Conservation (phyloP, 2,113 vertebrate genomes). For the Rhinoptilus africanus region DNA sequence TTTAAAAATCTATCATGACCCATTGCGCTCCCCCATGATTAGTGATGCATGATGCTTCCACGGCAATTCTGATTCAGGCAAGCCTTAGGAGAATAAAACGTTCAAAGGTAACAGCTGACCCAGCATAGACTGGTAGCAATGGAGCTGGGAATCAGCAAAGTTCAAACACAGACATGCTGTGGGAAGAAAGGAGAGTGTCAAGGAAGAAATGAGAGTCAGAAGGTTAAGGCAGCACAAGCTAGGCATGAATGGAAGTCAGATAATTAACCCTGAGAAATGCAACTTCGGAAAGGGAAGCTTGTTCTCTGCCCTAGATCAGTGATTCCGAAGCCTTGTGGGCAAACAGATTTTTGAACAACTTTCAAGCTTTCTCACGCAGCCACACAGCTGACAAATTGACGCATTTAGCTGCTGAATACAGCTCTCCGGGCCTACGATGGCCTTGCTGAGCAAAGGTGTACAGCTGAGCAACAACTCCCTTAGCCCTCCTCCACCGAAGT, state of each 20-base stretch:
- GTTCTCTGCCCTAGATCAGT: not conserved
- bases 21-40: not conserved
- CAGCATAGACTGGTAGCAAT: not conserved
- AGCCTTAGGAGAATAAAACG: not conserved
- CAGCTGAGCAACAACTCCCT: not conserved
- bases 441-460: not conserved
- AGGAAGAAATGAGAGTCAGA: not conserved
- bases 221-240: not conserved
- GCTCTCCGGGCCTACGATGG: rapidly evolving
- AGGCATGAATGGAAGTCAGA: constrained; percentile 7
- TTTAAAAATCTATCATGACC: not conserved
- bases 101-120: not conserved
- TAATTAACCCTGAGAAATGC: constrained; percentile 25
- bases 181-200: not conserved
- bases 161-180: not conserved
- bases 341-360: not conserved
- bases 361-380: constrained; percentile 25
- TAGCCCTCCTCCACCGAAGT: not conserved
- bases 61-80: not conserved
- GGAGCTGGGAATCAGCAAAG: not conserved
- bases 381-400: not conserved
- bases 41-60: not conserved
- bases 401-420: not conserved
- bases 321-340: not conserved
- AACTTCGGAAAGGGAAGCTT: not conserved